Evolutionary conservation across 2,113 vertebrate genomes (phyloP).

Genomic region (Muscicapa adusta): DNA sequence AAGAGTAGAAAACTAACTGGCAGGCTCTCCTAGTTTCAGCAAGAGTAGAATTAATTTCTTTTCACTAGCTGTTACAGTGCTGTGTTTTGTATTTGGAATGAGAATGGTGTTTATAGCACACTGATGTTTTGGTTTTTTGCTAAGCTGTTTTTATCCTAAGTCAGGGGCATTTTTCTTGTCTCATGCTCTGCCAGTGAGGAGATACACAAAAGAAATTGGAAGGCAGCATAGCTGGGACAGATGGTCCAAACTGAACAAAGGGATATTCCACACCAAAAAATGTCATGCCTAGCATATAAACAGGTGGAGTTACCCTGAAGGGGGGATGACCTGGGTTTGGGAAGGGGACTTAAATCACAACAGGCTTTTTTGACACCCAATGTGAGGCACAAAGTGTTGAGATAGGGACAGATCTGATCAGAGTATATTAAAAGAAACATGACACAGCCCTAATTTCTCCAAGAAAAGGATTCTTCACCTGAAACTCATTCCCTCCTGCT

Average conservation of each 20-base stretch:
- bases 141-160: background rate
- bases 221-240: background rate
- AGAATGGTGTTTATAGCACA: background rate
- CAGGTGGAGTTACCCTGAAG: background rate
- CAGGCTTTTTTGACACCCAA: background rate
- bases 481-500: background rate
- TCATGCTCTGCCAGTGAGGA: background rate
- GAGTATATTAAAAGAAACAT: background rate
- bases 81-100: background rate
- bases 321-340: background rate
- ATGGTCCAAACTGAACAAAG: background rate
- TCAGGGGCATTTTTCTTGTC: background rate
- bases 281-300: background rate
- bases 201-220: background rate
- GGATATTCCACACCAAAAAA: background rate
- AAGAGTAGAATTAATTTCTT: background rate
- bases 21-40: background rate
- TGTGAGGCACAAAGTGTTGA: background rate
- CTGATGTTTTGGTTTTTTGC: background rate
- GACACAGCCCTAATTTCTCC: background rate
- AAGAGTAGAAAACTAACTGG: background rate
- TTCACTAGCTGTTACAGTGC: background rate
- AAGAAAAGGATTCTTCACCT: background rate
- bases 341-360: background rate
- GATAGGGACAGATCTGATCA: accelerated